Percentiles rank a stretch among this genome's conserved stretches.
Evolutionary conservation across 2,113 vertebrate genomes (phyloP).

Genomic region (Aix galericulata): DNA sequence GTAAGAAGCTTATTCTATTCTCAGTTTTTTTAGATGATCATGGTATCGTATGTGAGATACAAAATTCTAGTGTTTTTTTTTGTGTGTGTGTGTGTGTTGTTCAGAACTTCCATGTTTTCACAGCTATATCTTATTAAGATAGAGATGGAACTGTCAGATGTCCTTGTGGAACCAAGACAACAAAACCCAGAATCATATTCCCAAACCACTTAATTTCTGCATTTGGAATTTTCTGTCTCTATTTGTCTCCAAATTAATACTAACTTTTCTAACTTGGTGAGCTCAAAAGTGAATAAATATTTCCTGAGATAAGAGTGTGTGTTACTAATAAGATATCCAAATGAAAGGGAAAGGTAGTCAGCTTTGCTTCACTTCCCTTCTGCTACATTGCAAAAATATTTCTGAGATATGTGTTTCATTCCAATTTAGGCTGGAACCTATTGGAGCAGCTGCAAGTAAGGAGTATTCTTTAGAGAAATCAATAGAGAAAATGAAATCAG

Average conservation of each 20-base stretch:
- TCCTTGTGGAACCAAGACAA: neutral
- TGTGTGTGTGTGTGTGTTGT: neutral
- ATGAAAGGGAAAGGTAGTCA: neutral
- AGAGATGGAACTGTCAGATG: neutral
- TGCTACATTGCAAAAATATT: neutral
- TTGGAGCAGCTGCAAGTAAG: conserved; percentile 88
- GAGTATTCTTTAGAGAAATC: conserved; percentile 90
- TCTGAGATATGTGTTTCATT: neutral
- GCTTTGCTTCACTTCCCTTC: neutral
- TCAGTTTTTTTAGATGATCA: neutral
- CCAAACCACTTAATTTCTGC: neutral
- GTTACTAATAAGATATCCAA: neutral
- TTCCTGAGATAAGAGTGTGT: neutral
- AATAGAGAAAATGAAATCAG: conserved; percentile 88
- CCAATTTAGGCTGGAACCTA: conserved; percentile 84
- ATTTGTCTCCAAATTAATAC: neutral
- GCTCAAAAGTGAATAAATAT: neutral
- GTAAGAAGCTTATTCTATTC: conserved; percentile 74
- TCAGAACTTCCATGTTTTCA: neutral
- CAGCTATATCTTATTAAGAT: neutral
- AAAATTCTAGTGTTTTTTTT: neutral
- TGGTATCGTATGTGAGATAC: neutral
- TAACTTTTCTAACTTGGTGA: neutral
- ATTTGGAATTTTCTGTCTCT: neutral
- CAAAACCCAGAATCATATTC: neutral